Evolutionary conservation across 2,888 invertebrate genomes (phyloP).

Genomic region (Margaritifera margaritifera): DNA sequence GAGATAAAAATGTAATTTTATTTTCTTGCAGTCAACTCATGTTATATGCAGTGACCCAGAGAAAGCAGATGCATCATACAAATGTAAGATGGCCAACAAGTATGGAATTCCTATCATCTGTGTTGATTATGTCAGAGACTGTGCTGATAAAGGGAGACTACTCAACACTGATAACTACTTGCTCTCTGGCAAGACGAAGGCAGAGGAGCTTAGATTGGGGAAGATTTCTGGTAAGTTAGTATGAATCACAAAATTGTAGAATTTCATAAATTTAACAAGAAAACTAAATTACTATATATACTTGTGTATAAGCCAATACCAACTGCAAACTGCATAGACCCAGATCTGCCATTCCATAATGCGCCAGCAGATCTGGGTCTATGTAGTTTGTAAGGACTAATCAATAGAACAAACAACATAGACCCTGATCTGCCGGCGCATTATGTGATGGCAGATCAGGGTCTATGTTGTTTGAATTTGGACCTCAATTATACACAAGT

Average conservation of each 20-base stretch:
- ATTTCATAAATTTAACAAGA: background rate
- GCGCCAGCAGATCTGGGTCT: too few relatives aligned
- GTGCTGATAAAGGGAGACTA: conserved; percentile 44
- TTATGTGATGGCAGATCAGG: too few relatives aligned
- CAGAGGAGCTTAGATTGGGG: conserved; percentile 61
- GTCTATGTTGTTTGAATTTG: too few relatives aligned
- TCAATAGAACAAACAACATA: too few relatives aligned
- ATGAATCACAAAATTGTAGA: too few relatives aligned
- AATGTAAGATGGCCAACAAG: conserved; percentile 66
- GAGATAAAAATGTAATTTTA: background rate
- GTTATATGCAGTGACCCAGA: conserved; percentile 61
- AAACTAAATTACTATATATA: too few relatives aligned
- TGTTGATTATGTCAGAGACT: conserved; percentile 57
- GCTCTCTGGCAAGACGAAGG: conserved; percentile 58
- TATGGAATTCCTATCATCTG: conserved; percentile 65
- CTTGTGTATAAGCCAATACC: too few relatives aligned
- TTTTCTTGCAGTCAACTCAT: conserved; percentile 55
- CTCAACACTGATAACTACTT: conserved; percentile 56
- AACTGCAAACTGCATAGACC: too few relatives aligned
- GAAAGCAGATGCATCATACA: conserved; percentile 63
- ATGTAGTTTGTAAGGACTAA: too few relatives aligned
- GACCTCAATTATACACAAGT: too few relatives aligned
- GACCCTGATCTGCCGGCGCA: too few relatives aligned
- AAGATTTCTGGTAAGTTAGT: conserved; percentile 59
- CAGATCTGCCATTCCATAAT: too few relatives aligned